These are phyloP conservation scores for Pangasius djambal DNA, from an alignment of 2,797 vertebrate genomes.

Conservation along the genomic window DNA sequence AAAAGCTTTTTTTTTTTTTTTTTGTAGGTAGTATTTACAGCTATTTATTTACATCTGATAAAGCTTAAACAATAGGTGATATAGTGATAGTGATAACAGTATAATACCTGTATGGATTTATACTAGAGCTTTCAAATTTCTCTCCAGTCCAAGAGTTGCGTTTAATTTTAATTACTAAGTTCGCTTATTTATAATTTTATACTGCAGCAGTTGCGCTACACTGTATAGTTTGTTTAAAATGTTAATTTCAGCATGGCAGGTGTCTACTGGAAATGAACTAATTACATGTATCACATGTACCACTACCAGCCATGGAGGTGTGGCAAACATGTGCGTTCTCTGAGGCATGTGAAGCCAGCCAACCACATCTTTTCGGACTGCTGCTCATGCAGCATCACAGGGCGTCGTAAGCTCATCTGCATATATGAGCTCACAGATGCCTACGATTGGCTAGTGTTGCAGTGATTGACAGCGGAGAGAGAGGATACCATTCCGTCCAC, in stretches of 20 bases:
- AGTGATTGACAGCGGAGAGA: neutral
- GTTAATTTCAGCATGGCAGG: neutral
- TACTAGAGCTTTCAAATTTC: neutral
- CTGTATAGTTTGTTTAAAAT: neutral
- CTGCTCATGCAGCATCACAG: neutral
- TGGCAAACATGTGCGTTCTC: neutral
- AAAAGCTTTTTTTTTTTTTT: neutral
- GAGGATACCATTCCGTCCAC: neutral
- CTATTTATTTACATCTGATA: neutral
- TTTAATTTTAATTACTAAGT: neutral
- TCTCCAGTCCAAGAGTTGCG: neutral
- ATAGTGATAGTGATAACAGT: neutral
- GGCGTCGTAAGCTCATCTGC: neutral
- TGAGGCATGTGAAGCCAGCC: neutral
- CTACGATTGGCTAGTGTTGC: neutral
- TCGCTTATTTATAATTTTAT: neutral
- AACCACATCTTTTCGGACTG: neutral
- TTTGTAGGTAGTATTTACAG: neutral
- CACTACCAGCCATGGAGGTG: neutral
- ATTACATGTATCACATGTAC: neutral
- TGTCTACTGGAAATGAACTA: neutral
- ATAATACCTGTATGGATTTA: neutral
- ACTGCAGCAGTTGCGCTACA: neutral
- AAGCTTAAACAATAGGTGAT: neutral
- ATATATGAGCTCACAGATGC: neutral